Conservation (phyloP, 2,888 invertebrate species). For the Drosophila conformis region DNA sequence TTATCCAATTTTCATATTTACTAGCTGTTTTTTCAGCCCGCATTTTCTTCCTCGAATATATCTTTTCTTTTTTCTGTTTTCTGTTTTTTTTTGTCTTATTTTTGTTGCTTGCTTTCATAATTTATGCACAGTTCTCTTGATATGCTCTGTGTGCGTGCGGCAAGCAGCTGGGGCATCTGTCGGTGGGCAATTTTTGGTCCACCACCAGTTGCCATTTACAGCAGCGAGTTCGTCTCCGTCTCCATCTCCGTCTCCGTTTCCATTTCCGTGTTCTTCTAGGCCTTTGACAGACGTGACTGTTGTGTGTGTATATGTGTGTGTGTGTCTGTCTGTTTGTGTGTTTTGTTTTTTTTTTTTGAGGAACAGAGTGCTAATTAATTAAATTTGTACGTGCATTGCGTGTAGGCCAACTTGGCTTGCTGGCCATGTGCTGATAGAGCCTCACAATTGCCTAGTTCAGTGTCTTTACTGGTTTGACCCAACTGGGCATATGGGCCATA, state of each 20-base stretch:
- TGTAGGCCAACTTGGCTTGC: conserved; percentile 56
- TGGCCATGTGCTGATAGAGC: conserved; percentile 72
- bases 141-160: conserved; percentile 40
- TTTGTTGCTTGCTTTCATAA: conserved; percentile 58
- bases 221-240: not conserved
- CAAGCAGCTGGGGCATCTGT: conserved; percentile 15
- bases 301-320: conserved; percentile 7
- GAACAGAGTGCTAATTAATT: conserved; percentile 79
- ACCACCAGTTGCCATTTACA: conserved; percentile 18
- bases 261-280: conserved; percentile 10
- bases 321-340: conserved; percentile 19
- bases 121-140: conserved; percentile 70
- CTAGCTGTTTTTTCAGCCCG: conserved; percentile 10
- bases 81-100: not conserved
- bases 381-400: conserved; percentile 73
- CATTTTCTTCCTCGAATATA: not conserved
- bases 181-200: conserved; percentile 19
- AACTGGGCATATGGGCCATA: conserved; percentile 38
- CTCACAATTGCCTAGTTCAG: conserved; percentile 34
- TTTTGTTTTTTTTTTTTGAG: conserved; percentile 42
- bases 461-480: conserved; percentile 16
- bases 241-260: not conserved
- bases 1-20: conserved; percentile 60
- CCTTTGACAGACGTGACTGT: conserved; percentile 62
- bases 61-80: not conserved